Evolutionary conservation across 2,113 vertebrate species (phyloP).

Genomic region (Hylia prasina): DNA sequence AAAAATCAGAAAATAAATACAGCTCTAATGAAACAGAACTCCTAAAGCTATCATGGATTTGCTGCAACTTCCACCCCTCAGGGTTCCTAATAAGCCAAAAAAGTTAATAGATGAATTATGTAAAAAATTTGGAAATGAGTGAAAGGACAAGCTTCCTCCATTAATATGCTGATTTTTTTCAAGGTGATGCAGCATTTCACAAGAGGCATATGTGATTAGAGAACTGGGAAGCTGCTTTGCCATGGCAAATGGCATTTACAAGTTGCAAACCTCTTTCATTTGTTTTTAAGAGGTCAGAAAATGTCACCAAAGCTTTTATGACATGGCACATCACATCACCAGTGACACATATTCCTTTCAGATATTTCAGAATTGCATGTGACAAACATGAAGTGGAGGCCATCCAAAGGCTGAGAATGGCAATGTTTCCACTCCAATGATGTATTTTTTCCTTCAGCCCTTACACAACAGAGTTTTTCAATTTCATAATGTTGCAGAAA

Average conservation of each 20-base stretch:
- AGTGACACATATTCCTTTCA: neutral
- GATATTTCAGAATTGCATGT: neutral
- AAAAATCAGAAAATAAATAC: conserved; percentile 25
- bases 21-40: conserved; percentile 12
- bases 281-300: conserved; percentile 19
- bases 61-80: conserved; percentile 13
- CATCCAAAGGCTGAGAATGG: neutral
- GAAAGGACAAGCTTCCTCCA: conserved; percentile 29
- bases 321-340: conserved; percentile 21
- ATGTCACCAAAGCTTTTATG: conserved; percentile 41
- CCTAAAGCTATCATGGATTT: conserved; percentile 10
- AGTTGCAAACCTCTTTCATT: neutral
- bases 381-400: neutral
- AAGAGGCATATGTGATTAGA: neutral
- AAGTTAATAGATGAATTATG: conserved; percentile 34
- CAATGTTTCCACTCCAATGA: neutral
- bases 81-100: conserved; percentile 6
- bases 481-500: neutral
- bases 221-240: neutral
- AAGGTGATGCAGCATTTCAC: conserved; percentile 32
- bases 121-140: conserved; percentile 18
- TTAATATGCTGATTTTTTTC: conserved; percentile 4
- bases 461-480: neutral
- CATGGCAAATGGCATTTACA: conserved; percentile 10
- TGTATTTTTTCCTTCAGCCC: neutral